Percentiles rank a stretch among this genome's conserved stretches.
Evolutionary conservation across 2,888 invertebrate species (phyloP).

Genomic region (Petrolisthes cinctipes): DNA sequence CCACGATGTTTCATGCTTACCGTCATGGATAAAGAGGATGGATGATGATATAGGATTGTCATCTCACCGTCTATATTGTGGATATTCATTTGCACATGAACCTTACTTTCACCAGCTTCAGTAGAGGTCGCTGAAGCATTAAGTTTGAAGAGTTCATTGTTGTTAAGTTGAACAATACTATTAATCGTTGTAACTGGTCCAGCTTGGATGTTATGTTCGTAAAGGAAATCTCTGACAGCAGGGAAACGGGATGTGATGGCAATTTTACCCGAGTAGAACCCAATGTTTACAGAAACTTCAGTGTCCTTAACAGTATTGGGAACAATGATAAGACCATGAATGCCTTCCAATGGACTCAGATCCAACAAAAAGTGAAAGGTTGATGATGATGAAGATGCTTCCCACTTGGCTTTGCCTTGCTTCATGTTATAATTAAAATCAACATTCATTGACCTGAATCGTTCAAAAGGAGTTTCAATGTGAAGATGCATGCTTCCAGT

Average conservation of each 20-base stretch:
- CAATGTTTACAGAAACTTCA: slow-evolving; percentile 32
- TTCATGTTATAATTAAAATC: slow-evolving; percentile 30
- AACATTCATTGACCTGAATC: slow-evolving; percentile 23
- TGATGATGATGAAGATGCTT: slow-evolving; percentile 43
- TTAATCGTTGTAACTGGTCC: slow-evolving; percentile 5
- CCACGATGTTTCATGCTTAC: slow-evolving; percentile 30
- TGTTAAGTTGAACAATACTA: slow-evolving; percentile 37
- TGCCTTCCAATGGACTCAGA: background rate
- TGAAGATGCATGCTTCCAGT: slow-evolving; percentile 39
- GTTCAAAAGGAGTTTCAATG: slow-evolving; percentile 29
- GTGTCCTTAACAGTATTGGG: slow-evolving; percentile 55
- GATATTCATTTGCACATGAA: background rate
- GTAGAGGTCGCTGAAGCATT: slow-evolving; percentile 34
- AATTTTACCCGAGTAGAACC: slow-evolving; percentile 29
- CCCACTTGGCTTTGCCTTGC: slow-evolving; percentile 24
- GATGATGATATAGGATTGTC: slow-evolving; percentile 34
- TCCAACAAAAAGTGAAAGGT: slow-evolving; percentile 46
- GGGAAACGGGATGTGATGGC: slow-evolving; percentile 46
- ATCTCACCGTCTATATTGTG: slow-evolving; percentile 37
- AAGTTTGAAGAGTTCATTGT: slow-evolving; percentile 41
- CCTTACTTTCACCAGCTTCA: slow-evolving; percentile 47
- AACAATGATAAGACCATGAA: slow-evolving; percentile 37
- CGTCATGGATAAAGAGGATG: slow-evolving; percentile 29
- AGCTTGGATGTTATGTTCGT: background rate
- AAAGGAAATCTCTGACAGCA: slow-evolving; percentile 32